Percentiles rank a stretch among this genome's conserved stretches.
These are phyloP conservation scores for Aphis gossypii DNA, from an alignment of 1,140 invertebrate genomes.

Conservation along the genomic window DNA sequence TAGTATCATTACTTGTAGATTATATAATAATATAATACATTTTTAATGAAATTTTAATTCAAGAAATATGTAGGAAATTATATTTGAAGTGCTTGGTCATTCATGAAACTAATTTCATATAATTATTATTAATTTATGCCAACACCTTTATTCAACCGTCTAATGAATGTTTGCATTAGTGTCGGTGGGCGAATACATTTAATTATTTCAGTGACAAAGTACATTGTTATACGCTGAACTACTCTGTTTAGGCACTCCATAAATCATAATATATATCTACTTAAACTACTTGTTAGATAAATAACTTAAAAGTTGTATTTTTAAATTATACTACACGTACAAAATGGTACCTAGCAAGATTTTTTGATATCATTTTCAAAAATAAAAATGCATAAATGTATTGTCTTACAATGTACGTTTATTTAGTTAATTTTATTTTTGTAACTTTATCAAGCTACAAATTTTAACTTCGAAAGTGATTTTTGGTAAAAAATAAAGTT, in stretches of 20 bases:
- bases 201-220: conserved; percentile 26
- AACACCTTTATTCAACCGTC: conserved; percentile 32
- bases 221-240: background rate
- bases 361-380: background rate
- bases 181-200: background rate
- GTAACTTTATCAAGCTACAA: background rate
- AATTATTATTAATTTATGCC: conserved; percentile 29
- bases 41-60: background rate
- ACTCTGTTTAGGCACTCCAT: background rate
- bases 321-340: background rate
- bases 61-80: background rate
- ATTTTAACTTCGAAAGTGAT: background rate
- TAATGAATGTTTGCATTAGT: conserved; percentile 28
- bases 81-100: background rate
- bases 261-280: conserved; percentile 3
- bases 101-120: background rate
- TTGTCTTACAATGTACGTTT: background rate
- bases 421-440: background rate
- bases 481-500: background rate
- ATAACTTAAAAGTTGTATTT: background rate
- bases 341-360: background rate
- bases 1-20: background rate
- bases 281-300: background rate
- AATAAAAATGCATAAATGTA: background rate
- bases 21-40: background rate